Base-by-base conservation (phyloP, 2,888 invertebrate genomes). In the Agriopis aurantiaria region DNA sequence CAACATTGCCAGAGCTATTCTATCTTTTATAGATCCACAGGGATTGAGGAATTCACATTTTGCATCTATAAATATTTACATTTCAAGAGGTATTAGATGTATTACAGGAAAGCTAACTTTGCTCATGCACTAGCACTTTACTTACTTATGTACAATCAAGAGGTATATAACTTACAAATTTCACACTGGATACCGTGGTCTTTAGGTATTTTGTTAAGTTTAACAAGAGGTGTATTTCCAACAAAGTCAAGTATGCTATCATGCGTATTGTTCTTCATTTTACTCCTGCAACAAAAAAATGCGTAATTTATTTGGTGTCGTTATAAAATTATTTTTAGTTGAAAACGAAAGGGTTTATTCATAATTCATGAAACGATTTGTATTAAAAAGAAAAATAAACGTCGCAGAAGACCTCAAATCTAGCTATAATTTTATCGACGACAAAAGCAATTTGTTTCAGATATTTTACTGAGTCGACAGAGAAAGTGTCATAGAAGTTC, bases 41-140 rank as follows among this genome's bases (percentile, higher is more conserved):
- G 99, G 98, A 88, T 99, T 99, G 81, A 99, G 95, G 86, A 96
- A 99, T 90, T 99, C 99, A 88, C 99, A 99, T 95, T 99, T 99
- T 59, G 96, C 99, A 92, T 97, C 98, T 99, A 23, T 43, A 8
- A 55, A n/a, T 40, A 33, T 33, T 33, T 3, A 33, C 5, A 33
- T 4, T 33, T 33, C 33, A 33, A 33, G 33, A 33, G 4, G 33
- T 33, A 33, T 33, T 33, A 33, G 33, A 3, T 5, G 4, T 33
- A 5, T 33, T 33, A 33, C 5, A 33, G 3, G 3, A 33, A 33
- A 33, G 33, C 33, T 33, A 33, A 33, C 33, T 33, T 5, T 33
- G 33, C 3, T 5, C 33, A 5, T 33, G 33, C 33, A 33, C 33
- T 33, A 3, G 4, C 3, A 33, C 1, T 33, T 3, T 33, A 33